Base-by-base conservation (phyloP, 2,797 vertebrate genomes). In the Cynopterus sphinx region DNA sequence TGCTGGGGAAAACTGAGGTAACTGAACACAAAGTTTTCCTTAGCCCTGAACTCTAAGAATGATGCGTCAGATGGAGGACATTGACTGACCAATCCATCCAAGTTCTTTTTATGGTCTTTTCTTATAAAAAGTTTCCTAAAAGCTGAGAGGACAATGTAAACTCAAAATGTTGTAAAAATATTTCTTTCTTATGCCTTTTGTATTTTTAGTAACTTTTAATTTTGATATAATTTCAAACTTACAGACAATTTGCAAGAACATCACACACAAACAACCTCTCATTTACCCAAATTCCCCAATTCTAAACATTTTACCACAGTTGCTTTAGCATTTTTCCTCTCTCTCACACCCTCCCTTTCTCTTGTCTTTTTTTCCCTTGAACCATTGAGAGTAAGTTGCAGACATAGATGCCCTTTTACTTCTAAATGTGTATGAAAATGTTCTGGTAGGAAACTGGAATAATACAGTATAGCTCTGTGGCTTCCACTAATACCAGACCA, bases 121-220 rank as follows among this genome's bases (percentile, higher is more conserved):
- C 43, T 63, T 28, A 28, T 16, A 88, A 73, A 31, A 79, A 33
- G 46, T 17, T 46, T 51, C 33, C 24, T 49, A 43, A 53, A 53
- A 49, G 31, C 43, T 33, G 61, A 87, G 28, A 74, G 11, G 77
- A 71, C 28, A 36, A 24, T 2, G 68, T 28, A 77, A 74, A 49
- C 77, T 26, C 57, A 70, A 12, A 67, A 61, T 13, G 36, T 70
- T 81, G 16, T 21, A 43, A 70, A 87, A 77, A 17, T 24, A 22
- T 63, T 63, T 93, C 70, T 78, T 70, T 78, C 36, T 55, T n/a
- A 70, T 8, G 84, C 16, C 51, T 15, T 22, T 67, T 41, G 36
- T 49, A 49, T 57, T 93, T 63, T 67, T 55, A 75, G 49, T 68
- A 87, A 75, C 59, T 87, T 95, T 88, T 55, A 61, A 78, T 43